Conservation (phyloP, 2,797 vertebrate genomes). For the Pangasius djambal region DNA sequence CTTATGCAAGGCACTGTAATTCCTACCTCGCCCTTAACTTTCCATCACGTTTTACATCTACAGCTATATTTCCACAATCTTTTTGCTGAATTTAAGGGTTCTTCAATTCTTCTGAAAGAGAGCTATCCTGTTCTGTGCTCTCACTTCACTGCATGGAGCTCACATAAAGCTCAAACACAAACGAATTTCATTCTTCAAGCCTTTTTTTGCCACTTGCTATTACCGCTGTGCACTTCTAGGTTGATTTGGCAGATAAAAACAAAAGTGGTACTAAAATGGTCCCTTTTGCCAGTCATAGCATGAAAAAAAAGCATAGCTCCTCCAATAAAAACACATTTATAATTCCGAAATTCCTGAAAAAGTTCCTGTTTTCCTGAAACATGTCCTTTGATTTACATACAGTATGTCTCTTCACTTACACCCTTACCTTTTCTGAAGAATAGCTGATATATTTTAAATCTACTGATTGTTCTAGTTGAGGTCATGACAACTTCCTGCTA, state of each 20-base stretch:
- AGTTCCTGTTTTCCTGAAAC: too few species aligned
- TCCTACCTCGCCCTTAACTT: neutral
- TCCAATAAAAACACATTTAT: too few species aligned
- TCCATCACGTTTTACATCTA: neutral
- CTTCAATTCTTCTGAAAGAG: neutral
- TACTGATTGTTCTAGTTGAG: neutral
- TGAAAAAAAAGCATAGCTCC: too few species aligned
- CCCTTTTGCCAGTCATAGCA: too few species aligned
- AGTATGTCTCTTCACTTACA: too few species aligned
- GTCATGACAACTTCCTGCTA: neutral
- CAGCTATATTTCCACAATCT: neutral
- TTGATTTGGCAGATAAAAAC: neutral
- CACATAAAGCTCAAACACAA: neutral
- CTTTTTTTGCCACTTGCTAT: neutral
- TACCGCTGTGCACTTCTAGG: too few species aligned
- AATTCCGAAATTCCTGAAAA: too few species aligned
- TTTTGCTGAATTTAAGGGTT: neutral
- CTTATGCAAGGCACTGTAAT: neutral
- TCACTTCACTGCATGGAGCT: neutral
- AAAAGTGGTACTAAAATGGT: neutral
- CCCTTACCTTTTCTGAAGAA: too few species aligned
- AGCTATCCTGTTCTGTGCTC: neutral
- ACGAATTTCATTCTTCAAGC: neutral
- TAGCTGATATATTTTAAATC: too few species aligned
- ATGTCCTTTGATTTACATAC: too few species aligned